Conservation (phyloP, 2,113 vertebrate genomes). For the Danionella cerebrum region DNA sequence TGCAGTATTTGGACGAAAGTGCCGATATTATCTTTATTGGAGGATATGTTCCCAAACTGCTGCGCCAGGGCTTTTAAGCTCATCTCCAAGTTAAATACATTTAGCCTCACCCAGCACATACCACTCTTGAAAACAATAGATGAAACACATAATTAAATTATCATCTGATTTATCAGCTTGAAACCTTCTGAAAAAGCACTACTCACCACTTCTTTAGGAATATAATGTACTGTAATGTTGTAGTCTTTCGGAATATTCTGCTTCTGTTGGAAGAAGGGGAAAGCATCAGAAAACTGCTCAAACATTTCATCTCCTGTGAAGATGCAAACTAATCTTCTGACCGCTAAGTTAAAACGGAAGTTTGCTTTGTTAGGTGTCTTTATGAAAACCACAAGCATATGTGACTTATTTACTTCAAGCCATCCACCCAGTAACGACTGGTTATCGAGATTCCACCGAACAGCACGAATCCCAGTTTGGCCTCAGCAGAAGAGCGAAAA, state of each 20-base stretch:
- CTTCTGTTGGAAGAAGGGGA: conserved; percentile 52
- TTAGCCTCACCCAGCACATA: conserved; percentile 70
- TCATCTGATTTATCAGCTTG: not conserved
- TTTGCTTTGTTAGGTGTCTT: not conserved
- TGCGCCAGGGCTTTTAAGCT: conserved; percentile 61
- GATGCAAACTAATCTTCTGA: not conserved
- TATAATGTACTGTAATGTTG: conserved; percentile 61
- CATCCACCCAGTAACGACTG: not conserved
- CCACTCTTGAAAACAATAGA: conserved; percentile 48
- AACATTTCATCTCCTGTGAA: not conserved
- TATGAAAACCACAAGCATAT: not conserved
- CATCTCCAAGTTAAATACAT: conserved; percentile 63
- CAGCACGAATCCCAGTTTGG: not conserved
- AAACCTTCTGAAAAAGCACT: not conserved
- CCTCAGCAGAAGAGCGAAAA: not conserved
- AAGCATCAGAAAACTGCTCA: not conserved
- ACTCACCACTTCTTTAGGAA: conserved; percentile 68
- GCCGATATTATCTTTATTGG: conserved; percentile 65
- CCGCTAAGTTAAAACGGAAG: not conserved
- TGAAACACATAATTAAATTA: not conserved
- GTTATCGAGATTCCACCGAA: not conserved
- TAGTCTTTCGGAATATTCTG: conserved; percentile 76
- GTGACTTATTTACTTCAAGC: not conserved
- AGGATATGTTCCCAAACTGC: conserved; percentile 71
- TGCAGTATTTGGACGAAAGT: conserved; percentile 63